These are phyloP conservation scores for Rhinogobio ventralis DNA, from an alignment of 2,797 vertebrate genomes.

Conservation along the genomic window DNA sequence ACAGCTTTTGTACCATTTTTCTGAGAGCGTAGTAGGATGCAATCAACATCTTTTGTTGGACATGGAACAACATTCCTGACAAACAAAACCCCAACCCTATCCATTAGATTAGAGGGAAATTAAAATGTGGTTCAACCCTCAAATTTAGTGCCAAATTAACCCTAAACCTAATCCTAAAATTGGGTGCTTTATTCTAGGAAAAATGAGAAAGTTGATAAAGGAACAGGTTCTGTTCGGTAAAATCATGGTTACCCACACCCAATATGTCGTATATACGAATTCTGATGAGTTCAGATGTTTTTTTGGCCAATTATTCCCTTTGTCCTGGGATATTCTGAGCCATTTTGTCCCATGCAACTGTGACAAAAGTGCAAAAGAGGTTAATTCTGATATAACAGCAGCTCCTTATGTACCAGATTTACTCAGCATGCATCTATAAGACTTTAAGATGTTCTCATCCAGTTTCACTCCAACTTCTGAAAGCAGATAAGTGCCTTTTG, in stretches of 20 bases:
- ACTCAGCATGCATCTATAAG: conserved; percentile 1
- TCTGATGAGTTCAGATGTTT: background rate
- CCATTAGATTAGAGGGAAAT: background rate
- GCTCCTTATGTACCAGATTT: conserved; percentile 5
- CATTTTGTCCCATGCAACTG: background rate
- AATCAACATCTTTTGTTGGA: background rate
- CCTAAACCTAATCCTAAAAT: background rate
- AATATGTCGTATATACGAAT: background rate
- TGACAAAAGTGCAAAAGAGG: background rate
- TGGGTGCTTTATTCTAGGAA: background rate
- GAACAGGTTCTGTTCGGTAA: background rate
- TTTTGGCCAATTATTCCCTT: background rate
- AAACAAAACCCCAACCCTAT: background rate
- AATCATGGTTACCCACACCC: background rate
- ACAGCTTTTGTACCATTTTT: too few species aligned
- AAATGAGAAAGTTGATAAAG: background rate
- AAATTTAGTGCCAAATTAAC: background rate
- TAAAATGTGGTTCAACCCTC: background rate
- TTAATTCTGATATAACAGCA: background rate
- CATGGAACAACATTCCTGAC: background rate
- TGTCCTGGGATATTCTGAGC: background rate
- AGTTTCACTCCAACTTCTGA: conserved; percentile 22
- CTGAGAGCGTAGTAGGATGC: background rate
- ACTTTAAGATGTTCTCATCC: conserved; percentile 3
- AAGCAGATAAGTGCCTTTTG: conserved; percentile 14